Evolutionary conservation across 2,113 vertebrate genomes (phyloP).

Genomic region (Pachycephala philippinensis): DNA sequence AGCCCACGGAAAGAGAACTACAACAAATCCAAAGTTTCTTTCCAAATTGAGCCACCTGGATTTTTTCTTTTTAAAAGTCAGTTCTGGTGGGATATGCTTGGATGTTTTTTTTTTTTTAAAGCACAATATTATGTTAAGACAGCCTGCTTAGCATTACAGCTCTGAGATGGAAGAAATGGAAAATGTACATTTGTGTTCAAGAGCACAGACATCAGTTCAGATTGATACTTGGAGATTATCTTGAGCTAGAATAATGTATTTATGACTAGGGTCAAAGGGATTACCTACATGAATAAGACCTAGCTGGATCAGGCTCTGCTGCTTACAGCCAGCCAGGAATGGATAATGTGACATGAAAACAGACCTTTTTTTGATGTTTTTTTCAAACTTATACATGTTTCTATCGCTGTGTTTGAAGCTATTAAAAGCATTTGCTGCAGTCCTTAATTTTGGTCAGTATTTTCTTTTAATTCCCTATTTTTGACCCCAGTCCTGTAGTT

Average conservation of each 20-base stretch:
- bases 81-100: neutral
- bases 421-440: neutral
- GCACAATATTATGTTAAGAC: neutral
- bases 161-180: constrained; percentile 9
- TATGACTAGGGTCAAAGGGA: constrained; percentile 49
- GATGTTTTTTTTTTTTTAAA: neutral
- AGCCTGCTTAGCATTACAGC: neutral
- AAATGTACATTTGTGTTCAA: neutral
- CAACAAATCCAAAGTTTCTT: constrained; percentile 58
- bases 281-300: constrained; percentile 36
- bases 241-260: constrained; percentile 57
- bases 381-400: neutral
- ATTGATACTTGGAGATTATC: constrained; percentile 50
- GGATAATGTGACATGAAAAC: neutral
- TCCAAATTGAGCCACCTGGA: constrained; percentile 40
- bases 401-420: neutral
- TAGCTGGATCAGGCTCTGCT: constrained; percentile 32
- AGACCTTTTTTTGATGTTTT: neutral
- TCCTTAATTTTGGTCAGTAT: neutral
- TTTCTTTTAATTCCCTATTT: neutral
- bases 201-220: constrained; percentile 19
- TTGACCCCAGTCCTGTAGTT: neutral
- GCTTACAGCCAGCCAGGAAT: constrained; percentile 4
- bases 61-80: constrained; percentile 9
- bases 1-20: constrained; percentile 11